Evolutionary conservation across 2,888 invertebrate genomes (phyloP), one percentile per base, ranked within the genome.

Genomic region (Disparrhopalites patrizii): DNA sequence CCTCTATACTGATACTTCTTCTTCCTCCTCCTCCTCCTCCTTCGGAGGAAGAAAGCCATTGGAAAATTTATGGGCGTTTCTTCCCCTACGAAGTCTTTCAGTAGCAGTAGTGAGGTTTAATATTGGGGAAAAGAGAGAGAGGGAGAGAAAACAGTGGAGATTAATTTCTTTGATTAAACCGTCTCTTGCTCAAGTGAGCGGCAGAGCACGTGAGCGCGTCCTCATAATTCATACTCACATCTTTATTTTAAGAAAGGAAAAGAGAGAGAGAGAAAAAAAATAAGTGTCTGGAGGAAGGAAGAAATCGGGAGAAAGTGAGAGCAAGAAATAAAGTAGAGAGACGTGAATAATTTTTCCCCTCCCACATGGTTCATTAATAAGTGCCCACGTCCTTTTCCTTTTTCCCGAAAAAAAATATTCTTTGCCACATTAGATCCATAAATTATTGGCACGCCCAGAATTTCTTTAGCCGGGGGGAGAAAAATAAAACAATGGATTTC

Each of bases 171-270:
- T 65, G 33, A 65, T 65, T 58, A 65, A 58, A 65, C 38, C 58
- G 40, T 40, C 58, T 28, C 30, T 18, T 65, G 58, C 58, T 52
- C 30, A n/a, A n/a, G n/a, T n/a, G n/a, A n/a, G n/a, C n/a, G n/a
- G n/a, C n/a, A 51, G 52, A 40, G 58, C 52, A 65, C 60, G 30
- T 65, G 58, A 40, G 36, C 15, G 58, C 51, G 57, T 43, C 56
- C 50, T n/a, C 66, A 62, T 50, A 62, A 61, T 61, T 62, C 62
- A 66, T 62, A 60, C n/a, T n/a, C n/a, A n/a, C 47, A 54, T 65
- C 61, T 65, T 51, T 65, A 65, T 58, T 57, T 58, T 47, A 23
- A 47, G 47, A 18, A n/a, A n/a, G n/a, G 30, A 28, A 52, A 30
- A 50, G 23, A n/a, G 23, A 25, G 7, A 7, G 50, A 20, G 23